These are phyloP conservation scores for Acestrorhynchus altus DNA, from an alignment of 2,797 vertebrate genomes.

Conservation along the genomic window DNA sequence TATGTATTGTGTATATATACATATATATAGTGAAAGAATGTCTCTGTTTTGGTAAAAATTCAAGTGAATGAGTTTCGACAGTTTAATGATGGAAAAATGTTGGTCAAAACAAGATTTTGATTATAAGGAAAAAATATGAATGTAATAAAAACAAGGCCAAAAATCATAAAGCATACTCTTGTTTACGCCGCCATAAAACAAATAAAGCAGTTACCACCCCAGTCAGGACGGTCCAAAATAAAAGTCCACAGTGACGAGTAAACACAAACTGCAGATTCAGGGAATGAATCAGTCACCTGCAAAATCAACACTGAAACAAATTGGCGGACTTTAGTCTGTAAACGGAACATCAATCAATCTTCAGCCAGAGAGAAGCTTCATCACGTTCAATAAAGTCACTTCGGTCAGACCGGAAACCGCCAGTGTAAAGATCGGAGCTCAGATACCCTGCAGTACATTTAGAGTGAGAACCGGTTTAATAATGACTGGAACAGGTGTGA, in stretches of 20 bases:
- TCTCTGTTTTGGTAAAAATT: too few species aligned
- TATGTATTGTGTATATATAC: too few species aligned
- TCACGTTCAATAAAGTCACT: not conserved
- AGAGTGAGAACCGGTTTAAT: not conserved
- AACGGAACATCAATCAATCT: not conserved
- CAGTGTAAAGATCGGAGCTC: not conserved
- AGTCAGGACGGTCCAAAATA: not conserved
- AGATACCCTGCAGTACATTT: not conserved
- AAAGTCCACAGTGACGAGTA: not conserved
- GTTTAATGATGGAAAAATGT: too few species aligned
- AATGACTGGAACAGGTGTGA: too few species aligned
- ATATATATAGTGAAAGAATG: too few species aligned
- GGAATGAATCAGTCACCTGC: not conserved
- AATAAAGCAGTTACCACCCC: not conserved
- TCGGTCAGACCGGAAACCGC: not conserved
- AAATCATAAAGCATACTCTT: not conserved
- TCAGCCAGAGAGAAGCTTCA: not conserved
- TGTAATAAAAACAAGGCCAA: too few species aligned
- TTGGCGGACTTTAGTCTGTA: not conserved
- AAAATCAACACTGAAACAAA: constrained; percentile 17
- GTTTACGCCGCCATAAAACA: not conserved
- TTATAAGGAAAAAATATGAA: too few species aligned
- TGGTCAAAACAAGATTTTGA: too few species aligned
- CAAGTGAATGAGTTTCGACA: too few species aligned
- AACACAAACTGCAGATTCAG: not conserved